Conservation (phyloP, 2,113 vertebrate genomes). For the Channa argus region DNA sequence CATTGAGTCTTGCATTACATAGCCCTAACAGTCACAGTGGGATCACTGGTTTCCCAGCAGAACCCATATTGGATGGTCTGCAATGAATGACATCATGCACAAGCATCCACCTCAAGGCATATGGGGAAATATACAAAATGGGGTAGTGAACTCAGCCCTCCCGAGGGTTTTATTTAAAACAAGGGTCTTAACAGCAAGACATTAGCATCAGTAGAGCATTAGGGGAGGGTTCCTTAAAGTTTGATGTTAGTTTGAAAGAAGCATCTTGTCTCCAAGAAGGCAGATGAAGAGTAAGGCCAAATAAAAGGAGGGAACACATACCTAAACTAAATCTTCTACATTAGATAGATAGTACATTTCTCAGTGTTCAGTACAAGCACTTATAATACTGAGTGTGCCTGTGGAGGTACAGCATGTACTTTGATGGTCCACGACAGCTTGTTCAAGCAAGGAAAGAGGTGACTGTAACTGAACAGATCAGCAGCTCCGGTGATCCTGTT, state of each 20-base stretch:
- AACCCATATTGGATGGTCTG: conserved; percentile 58
- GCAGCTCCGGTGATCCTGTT: too few species aligned
- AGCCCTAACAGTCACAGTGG: conserved; percentile 62
- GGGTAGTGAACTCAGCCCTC: conserved; percentile 49
- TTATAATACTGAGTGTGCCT: not conserved
- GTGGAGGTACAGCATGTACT: not conserved
- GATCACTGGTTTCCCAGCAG: conserved; percentile 68
- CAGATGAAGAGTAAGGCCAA: not conserved
- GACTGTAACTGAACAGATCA: too few species aligned
- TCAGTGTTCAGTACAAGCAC: not conserved
- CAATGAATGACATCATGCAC: conserved; percentile 72
- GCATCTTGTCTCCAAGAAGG: not conserved
- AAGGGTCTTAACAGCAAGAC: conserved; percentile 41
- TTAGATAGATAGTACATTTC: not conserved
- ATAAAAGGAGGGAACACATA: not conserved
- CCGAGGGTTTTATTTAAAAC: conserved; percentile 10
- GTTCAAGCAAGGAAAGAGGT: not conserved
- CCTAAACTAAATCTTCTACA: not conserved
- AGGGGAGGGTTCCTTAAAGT: conserved; percentile 17
- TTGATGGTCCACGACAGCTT: not conserved
- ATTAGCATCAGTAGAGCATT: conserved; percentile 36
- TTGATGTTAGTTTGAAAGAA: conserved; percentile 10
- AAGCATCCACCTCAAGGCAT: conserved; percentile 39
- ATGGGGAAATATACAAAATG: conserved; percentile 42
- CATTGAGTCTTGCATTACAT: conserved; percentile 73